These are phyloP conservation scores for Microchirus variegatus DNA, from an alignment of 2,797 vertebrate genomes.

Conservation along the genomic window DNA sequence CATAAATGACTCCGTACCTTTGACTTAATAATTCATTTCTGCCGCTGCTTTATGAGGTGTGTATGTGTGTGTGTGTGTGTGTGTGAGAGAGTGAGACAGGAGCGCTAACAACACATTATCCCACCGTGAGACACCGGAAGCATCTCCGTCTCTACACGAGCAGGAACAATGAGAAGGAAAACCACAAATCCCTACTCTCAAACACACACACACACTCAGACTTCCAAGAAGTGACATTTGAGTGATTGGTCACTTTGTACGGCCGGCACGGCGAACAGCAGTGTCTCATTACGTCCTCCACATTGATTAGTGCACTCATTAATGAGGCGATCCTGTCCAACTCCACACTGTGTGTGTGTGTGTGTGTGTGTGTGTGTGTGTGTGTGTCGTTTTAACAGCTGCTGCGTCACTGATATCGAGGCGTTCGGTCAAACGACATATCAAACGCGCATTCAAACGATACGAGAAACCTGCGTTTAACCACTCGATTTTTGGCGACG, in stretches of 20 bases:
- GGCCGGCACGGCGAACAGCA: slow-evolving; percentile 13
- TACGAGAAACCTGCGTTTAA: no score
- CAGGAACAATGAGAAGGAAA: background rate
- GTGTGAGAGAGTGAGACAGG: background rate
- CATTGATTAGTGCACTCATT: slow-evolving; percentile 27
- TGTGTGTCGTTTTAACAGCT: no score
- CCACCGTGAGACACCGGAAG: background rate
- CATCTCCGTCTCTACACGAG: background rate
- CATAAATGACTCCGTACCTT: background rate
- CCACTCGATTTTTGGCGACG: no score
- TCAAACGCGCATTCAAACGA: no score
- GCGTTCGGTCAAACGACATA: no score
- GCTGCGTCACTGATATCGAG: no score
- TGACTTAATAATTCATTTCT: background rate
- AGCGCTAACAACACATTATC: background rate
- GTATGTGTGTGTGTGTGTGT: no score
- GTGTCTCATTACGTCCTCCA: slow-evolving; percentile 12
- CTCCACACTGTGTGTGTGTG: no score
- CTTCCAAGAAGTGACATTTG: background rate
- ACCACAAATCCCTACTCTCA: no score
- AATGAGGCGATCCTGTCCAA: slow-evolving; percentile 15
- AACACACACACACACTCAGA: background rate
- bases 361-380: no score
- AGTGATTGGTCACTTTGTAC: slow-evolving; percentile 8
- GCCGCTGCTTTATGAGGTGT: background rate